phyloP scores from a whole-genome alignment of 2,113 vertebrate species.

The Peucedramus taeniatus region DNA sequence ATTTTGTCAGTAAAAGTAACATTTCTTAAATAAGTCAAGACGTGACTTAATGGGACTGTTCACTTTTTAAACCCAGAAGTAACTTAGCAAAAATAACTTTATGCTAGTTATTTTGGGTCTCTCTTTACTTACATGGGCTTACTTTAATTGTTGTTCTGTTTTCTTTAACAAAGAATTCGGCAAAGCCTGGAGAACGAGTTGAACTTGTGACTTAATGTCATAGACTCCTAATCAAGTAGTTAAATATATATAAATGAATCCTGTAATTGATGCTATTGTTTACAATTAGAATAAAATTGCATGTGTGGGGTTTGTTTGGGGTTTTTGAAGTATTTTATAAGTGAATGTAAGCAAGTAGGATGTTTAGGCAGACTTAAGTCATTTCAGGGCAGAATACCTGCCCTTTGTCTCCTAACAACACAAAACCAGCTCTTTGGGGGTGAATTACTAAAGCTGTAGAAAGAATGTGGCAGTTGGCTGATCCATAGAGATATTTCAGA shows the following conservation, averaged over 20 bases:
- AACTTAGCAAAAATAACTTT: background rate
- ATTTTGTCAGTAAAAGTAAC: background rate
- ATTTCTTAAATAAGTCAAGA: background rate
- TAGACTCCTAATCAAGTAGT: background rate
- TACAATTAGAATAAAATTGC: background rate
- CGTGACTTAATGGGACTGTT: rapidly evolving
- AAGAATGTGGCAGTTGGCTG: background rate
- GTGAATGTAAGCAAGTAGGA: background rate
- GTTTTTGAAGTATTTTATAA: background rate
- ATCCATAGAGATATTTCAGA: background rate
- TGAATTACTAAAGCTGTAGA: slow-evolving; percentile 6
- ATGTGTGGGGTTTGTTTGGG: background rate
- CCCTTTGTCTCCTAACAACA: background rate
- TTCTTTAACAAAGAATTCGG: background rate
- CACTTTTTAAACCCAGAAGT: background rate
- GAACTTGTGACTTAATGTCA: background rate
- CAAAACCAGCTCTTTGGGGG: slow-evolving; percentile 8
- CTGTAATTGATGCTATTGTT: background rate
- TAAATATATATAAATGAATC: background rate
- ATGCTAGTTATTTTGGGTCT: background rate
- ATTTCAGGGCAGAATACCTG: slow-evolving; percentile 3
- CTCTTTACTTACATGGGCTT: background rate
- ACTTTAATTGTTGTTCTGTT: background rate
- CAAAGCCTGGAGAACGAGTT: background rate
- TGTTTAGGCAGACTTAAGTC: background rate